Evolutionary conservation across 2,113 vertebrate genomes (phyloP).

Genomic region (Atrichornis clamosus): DNA sequence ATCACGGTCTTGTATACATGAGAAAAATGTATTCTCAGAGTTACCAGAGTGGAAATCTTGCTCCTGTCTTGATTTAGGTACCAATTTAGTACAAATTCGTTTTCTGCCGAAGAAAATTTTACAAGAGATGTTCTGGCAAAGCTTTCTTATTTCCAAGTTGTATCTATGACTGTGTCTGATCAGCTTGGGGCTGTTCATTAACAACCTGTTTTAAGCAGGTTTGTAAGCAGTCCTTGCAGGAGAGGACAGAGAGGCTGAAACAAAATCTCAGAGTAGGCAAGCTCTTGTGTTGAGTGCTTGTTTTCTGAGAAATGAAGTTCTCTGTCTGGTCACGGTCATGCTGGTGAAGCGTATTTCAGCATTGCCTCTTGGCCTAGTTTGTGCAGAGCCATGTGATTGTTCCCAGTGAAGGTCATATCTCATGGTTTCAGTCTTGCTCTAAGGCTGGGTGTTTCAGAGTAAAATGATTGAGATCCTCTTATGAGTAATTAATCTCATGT

Average conservation of each 20-base stretch:
- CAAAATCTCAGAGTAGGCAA: accelerated
- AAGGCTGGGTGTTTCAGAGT: not conserved
- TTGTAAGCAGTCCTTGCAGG: not conserved
- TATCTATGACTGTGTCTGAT: not conserved
- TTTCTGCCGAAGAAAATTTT: not conserved
- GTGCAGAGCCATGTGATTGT: not conserved
- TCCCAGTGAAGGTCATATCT: accelerated
- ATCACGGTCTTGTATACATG: slow-evolving; percentile 63
- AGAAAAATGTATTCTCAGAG: slow-evolving; percentile 48
- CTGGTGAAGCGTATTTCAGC: accelerated
- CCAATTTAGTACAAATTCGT: not conserved
- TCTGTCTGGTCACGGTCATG: accelerated
- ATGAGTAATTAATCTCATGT: not conserved
- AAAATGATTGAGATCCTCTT: not conserved
- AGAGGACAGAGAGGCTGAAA: not conserved
- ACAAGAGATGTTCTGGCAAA: not conserved
- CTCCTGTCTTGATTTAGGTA: not conserved
- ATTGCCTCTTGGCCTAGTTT: not conserved
- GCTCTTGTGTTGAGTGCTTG: not conserved
- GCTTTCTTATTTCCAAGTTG: not conserved
- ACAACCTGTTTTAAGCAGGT: not conserved
- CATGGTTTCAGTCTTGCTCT: not conserved
- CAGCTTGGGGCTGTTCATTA: not conserved
- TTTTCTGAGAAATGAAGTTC: not conserved
- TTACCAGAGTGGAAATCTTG: slow-evolving; percentile 84